These are phyloP conservation scores for Orthosia gracilis DNA, from an alignment of 2,888 invertebrate genomes.

Conservation along the genomic window DNA sequence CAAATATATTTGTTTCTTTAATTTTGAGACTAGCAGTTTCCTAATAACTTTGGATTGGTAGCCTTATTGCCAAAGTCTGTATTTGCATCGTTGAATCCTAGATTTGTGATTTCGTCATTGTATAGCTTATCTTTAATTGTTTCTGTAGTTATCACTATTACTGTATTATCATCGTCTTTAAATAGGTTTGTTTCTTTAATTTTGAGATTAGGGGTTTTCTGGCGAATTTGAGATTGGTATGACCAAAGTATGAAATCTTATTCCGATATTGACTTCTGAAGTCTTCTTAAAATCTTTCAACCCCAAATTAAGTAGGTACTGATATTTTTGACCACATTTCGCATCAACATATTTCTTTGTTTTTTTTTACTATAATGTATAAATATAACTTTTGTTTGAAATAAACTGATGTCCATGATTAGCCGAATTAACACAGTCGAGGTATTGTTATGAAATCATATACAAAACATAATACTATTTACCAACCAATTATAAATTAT, in stretches of 20 bases:
- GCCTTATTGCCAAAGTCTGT: not conserved
- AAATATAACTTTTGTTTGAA: not conserved
- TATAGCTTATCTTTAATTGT: no score
- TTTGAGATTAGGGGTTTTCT: not conserved
- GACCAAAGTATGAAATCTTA: constrained; percentile 29
- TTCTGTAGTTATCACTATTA: not conserved
- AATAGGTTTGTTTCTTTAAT: not conserved
- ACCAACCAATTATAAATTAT: constrained; percentile 76
- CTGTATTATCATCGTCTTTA: not conserved
- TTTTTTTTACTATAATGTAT: not conserved
- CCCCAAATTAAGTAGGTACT: no score
- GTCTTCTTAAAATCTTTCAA: constrained; percentile 3
- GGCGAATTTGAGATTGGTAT: not conserved
- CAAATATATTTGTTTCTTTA: no score
- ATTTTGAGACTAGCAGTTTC: no score
- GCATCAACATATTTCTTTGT: not conserved
- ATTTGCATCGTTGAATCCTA: constrained; percentile 11
- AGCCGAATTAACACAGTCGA: constrained; percentile 59
- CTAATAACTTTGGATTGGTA: no score
- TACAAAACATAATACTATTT: constrained; percentile 72
- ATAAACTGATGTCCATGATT: not conserved
- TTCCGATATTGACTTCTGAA: constrained; percentile 36
- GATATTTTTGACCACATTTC: not conserved
- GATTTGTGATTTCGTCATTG: constrained; percentile 7
- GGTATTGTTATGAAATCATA: constrained; percentile 68